Evolutionary conservation across 2,113 vertebrate species (phyloP).

Genomic region (Tenrec ecaudatus): DNA sequence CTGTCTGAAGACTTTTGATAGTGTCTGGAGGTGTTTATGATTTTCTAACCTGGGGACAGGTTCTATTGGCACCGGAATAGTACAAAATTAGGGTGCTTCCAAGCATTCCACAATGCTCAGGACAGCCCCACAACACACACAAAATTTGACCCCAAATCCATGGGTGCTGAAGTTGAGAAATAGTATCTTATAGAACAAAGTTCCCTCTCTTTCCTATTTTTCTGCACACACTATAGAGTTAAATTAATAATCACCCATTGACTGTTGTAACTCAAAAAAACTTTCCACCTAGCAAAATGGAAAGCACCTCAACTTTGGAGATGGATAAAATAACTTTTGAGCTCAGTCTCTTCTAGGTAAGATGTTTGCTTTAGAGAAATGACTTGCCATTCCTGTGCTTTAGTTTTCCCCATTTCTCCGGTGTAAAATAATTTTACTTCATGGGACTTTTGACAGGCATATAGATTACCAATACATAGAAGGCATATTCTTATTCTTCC

Average conservation of each 20-base stretch:
- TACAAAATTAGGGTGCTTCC: not conserved
- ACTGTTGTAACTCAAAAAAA: not conserved
- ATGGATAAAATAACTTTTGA: not conserved
- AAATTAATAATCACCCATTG: not conserved
- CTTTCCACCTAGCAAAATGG: not conserved
- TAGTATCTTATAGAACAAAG: not conserved
- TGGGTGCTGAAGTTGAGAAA: not conserved
- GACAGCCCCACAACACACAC: accelerated
- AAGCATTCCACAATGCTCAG: not conserved
- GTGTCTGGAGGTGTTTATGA: not conserved
- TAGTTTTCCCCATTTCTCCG: not conserved
- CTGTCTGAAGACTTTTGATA: not conserved
- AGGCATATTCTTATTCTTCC: not conserved
- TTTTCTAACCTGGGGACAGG: not conserved
- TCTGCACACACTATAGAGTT: not conserved
- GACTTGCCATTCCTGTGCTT: not conserved
- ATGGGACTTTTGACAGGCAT: not conserved
- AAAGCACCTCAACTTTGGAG: not conserved
- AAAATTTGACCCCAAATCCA: not conserved
- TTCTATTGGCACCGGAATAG: not conserved
- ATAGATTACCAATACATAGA: not conserved
- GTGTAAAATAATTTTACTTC: not conserved
- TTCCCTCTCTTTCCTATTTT: not conserved
- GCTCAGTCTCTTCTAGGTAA: not conserved
- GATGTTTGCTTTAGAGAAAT: not conserved